A percentile compares a stretch with the other conserved stretches of the same genome.
Evolutionary conservation across 2,797 vertebrate genomes (phyloP).

Genomic region (Poecile montanus): DNA sequence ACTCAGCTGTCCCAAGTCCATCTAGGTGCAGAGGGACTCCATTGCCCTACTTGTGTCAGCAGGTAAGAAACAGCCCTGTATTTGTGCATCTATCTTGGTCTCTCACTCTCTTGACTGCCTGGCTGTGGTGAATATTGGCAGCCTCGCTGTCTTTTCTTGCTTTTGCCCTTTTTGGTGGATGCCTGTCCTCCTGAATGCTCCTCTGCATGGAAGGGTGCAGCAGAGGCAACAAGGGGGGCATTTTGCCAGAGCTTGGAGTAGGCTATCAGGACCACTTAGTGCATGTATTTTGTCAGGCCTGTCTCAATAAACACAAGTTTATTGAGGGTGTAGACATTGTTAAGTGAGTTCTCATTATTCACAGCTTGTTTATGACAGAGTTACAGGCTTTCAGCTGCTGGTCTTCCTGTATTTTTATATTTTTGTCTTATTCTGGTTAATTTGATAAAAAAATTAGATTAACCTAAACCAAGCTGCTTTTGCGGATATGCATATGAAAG

Average conservation of each 20-base stretch:
- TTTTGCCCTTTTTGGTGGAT: neutral
- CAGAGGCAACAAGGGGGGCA: neutral
- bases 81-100: neutral
- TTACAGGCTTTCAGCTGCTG: neutral
- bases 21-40: neutral
- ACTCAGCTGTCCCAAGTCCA: neutral
- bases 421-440: neutral
- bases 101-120: neutral
- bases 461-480: neutral
- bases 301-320: neutral
- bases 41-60: neutral
- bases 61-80: neutral
- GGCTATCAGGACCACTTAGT: rapidly evolving
- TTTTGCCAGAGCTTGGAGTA: neutral
- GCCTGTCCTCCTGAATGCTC: neutral
- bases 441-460: neutral
- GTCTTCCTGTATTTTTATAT: neutral
- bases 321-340: neutral
- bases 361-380: neutral
- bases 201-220: neutral
- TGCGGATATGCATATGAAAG: neutral
- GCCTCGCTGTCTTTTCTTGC: neutral
- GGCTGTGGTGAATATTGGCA: neutral
- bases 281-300: neutral
- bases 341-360: neutral